Conservation (phyloP, 2,113 vertebrate species). For the Amphilophus citrinellus region DNA sequence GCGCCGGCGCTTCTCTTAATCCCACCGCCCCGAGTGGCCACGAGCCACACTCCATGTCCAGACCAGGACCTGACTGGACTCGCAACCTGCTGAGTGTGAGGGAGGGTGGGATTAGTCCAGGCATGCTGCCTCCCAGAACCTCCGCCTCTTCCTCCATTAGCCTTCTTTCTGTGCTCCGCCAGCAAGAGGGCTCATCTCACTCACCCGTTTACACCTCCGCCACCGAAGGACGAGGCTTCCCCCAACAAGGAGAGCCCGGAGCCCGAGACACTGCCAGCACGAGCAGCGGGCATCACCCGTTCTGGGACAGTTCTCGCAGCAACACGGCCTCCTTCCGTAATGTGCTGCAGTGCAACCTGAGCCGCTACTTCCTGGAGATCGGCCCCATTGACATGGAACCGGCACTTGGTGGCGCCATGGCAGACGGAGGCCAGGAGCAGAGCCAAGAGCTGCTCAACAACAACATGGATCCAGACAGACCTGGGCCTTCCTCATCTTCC, state of each 20-base stretch:
- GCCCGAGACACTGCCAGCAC: constrained; percentile 70
- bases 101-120: constrained; percentile 70
- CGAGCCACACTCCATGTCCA: constrained; percentile 75
- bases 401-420: constrained; percentile 78
- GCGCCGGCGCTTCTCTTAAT: constrained; percentile 87
- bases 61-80: constrained; percentile 85
- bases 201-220: constrained; percentile 97
- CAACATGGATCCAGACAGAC: constrained; percentile 92
- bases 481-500: constrained; percentile 86
- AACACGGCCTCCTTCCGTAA: constrained; percentile 89
- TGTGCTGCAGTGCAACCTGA: constrained; percentile 96
- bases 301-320: constrained; percentile 77
- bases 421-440: constrained; percentile 84
- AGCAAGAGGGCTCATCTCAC: constrained; percentile 92
- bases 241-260: constrained; percentile 79
- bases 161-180: constrained; percentile 91
- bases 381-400: constrained; percentile 95
- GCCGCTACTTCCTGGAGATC: constrained; percentile 98
- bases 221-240: constrained; percentile 92
- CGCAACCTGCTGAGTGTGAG: constrained; percentile 88
- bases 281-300: constrained; percentile 87
- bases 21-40: constrained; percentile 81
- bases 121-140: constrained; percentile 93
- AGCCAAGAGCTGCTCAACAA: constrained; percentile 95
- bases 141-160: constrained; percentile 96